Base-by-base conservation (phyloP, 1,140 invertebrate species). In the Portunus trituberculatus region DNA sequence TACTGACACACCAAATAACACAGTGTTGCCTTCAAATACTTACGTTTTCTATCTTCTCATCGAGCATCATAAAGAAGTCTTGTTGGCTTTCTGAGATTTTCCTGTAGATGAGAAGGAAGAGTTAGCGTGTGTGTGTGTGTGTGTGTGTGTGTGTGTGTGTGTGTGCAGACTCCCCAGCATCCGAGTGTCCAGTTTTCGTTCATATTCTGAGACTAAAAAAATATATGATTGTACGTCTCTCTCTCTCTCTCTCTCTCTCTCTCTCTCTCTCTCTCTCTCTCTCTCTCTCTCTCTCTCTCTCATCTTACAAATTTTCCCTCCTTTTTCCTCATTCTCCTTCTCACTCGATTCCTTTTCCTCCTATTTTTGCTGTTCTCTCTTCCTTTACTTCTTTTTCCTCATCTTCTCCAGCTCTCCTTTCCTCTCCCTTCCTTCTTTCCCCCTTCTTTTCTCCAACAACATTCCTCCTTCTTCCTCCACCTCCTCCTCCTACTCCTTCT, bases 61-160 rank as follows among this genome's bases (percentile, higher is more conserved):
- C 94, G 16, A 95, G 91, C 94, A 95, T 95, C 94, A 95, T 92
- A 89, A 95, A 95, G 94, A 95, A 95, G 31, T 95, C 91, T 31
- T 95, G 94, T 48, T 95, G 94, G 84, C 94, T 95, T 16, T 92
- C 91, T 28, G 94, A 95, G 46, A 95, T 89, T 52, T 95, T 95
- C 94, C 94, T 95, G 84, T 10, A 39, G 29, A 82, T 86, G 25
- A 39, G 89, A 59, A 31, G n/a, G 31, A 87, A 31, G 39, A 86
- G 32, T 59, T 59, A 59, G 52, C 16, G 2, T 2, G 52, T 59
- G 52, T 59, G 52, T 59, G 8, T 59, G 52, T 59, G 52, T 59
- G 52, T 59, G 52, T 59, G 52, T 59, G 52, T 59, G 52, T 59
- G 52, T 59, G 52, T 59, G 8, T 52, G 48, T 52, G 48, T 52